These are phyloP conservation scores for Steinernema hermaphroditum DNA, from an alignment of 2,888 invertebrate genomes.

Conservation along the genomic window DNA sequence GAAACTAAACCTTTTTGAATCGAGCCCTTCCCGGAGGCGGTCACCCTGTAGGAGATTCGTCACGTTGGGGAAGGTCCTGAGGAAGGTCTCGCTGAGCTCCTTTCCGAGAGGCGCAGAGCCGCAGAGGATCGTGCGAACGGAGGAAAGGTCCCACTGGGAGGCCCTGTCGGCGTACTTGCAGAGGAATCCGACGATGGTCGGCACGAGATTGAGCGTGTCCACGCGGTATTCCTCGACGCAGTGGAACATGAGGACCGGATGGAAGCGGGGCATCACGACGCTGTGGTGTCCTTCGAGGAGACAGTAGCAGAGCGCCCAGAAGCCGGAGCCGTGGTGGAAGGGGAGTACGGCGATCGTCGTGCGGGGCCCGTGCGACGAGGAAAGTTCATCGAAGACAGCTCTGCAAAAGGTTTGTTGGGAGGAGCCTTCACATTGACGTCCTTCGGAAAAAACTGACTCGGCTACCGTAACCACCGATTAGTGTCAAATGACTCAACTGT, in stretches of 20 bases:
- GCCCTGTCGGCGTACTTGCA: slow-evolving; percentile 40
- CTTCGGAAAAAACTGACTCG: too few species aligned
- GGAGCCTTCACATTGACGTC: too few species aligned
- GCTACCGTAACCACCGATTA: not conserved
- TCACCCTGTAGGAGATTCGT: slow-evolving; percentile 57
- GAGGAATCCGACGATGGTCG: slow-evolving; percentile 48
- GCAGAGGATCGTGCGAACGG: slow-evolving; percentile 51
- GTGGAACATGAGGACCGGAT: slow-evolving; percentile 52
- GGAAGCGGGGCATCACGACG: slow-evolving; percentile 54
- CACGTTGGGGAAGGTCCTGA: slow-evolving; percentile 52
- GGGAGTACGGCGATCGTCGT: slow-evolving; percentile 58
- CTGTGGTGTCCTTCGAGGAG: slow-evolving; percentile 58
- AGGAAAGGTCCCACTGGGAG: slow-evolving; percentile 9
- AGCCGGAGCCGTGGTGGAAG: slow-evolving; percentile 61
- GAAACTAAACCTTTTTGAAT: slow-evolving; percentile 36
- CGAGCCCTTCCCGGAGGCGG: too few species aligned
- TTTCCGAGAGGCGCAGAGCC: slow-evolving; percentile 54
- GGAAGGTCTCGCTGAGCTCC: slow-evolving; percentile 45
- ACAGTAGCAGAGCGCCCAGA: slow-evolving; percentile 60
- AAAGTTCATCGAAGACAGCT: slow-evolving; percentile 44
- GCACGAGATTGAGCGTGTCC: slow-evolving; percentile 50
- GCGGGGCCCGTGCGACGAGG: slow-evolving; percentile 27
- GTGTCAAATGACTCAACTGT: slow-evolving; percentile 32
- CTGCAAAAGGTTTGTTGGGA: too few species aligned
- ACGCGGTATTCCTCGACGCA: slow-evolving; percentile 57